phyloP scores from a whole-genome alignment of 2,113 vertebrate genomes.

The Barnardius zonarius region DNA sequence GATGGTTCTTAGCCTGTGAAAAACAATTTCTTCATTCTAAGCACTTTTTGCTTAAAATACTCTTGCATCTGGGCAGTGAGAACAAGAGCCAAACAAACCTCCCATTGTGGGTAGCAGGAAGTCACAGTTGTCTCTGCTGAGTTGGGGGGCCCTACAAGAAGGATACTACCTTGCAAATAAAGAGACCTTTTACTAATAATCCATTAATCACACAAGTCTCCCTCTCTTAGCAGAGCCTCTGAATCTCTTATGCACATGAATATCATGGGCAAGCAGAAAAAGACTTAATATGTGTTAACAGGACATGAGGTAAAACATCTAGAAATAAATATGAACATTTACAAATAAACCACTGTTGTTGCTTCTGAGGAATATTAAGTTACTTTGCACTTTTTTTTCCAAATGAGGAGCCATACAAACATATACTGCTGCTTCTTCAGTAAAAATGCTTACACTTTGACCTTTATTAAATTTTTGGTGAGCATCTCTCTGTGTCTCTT shows the following conservation, averaged over 20 bases:
- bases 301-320: background rate
- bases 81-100: background rate
- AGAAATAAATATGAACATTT: background rate
- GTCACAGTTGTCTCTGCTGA: background rate
- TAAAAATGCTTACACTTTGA: background rate
- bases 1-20: background rate
- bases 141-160: background rate
- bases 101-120: background rate
- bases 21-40: background rate
- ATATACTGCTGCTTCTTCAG: background rate
- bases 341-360: background rate
- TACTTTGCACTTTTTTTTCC: background rate
- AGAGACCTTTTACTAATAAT: background rate
- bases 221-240: background rate
- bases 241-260: background rate
- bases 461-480: background rate
- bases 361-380: background rate
- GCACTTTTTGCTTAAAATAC: background rate
- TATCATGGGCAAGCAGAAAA: background rate
- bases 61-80: background rate
- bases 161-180: background rate
- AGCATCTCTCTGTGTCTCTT: background rate
- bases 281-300: background rate
- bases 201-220: background rate
- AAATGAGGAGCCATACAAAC: background rate